A percentile compares a stretch with the other conserved stretches of the same genome.
These are phyloP conservation scores for Phaonia tiefii DNA, from an alignment of 2,888 invertebrate species.

Conservation along the genomic window DNA sequence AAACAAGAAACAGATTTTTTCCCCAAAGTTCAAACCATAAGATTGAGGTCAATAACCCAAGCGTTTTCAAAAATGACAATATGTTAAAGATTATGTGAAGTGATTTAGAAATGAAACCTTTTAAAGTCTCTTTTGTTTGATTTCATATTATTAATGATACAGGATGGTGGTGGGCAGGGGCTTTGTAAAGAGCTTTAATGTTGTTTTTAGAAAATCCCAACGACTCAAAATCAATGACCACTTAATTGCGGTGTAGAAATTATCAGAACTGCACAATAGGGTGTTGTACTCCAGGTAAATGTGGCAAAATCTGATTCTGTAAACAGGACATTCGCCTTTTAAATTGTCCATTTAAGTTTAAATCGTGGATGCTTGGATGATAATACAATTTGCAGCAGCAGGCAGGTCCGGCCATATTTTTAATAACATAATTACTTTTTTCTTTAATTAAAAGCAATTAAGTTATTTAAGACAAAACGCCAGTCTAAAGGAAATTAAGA, in stretches of 20 bases:
- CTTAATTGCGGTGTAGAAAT: constrained; percentile 17
- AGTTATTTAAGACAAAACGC: constrained; percentile 46
- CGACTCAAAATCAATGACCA: constrained; percentile 35
- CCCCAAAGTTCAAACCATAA: constrained; percentile 36
- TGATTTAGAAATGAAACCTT: constrained; percentile 37
- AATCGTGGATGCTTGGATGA: background rate
- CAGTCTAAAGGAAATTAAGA: constrained; percentile 40
- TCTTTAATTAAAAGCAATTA: constrained; percentile 65
- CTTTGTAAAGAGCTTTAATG: too few species aligned
- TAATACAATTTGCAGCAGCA: constrained; percentile 1
- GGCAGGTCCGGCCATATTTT: background rate
- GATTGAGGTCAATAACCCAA: constrained; percentile 48
- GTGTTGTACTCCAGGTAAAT: constrained; percentile 15
- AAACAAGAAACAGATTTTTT: constrained; percentile 38
- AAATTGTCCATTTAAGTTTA: background rate
- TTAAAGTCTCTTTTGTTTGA: background rate
- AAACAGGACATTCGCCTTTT: background rate
- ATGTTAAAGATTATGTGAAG: constrained; percentile 31
- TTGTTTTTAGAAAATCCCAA: constrained; percentile 1
- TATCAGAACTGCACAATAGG: background rate
- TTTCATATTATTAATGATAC: background rate
- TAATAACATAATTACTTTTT: constrained; percentile 42
- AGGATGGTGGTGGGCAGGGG: too few species aligned
- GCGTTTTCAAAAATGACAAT: constrained; percentile 27
- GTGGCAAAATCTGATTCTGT: too few species aligned